Evolutionary conservation across 2,888 invertebrate species (phyloP), one percentile per base, ranked within the genome.

Genomic region (Augiades crinisus): DNA sequence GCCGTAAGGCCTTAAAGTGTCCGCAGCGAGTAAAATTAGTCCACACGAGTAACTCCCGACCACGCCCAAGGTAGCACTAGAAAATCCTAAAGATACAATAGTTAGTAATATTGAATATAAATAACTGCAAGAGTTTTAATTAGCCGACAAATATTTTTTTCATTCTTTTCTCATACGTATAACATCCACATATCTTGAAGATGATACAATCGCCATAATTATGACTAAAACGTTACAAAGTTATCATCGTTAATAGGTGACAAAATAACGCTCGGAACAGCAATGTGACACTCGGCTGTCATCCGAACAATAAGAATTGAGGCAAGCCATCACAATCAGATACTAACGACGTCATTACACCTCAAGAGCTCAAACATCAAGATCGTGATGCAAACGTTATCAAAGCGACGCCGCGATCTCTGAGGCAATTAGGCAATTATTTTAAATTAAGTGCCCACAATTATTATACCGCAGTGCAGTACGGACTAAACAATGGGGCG

Each of bases 351-450:
- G 34, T 30, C 36, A 43, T 50, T 50, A 50, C 43, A 50, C 27
- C 27, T 1, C 41, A 13, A n/a, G n/a, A n/a, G 17, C 16, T 50
- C 36, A 19, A 45, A 45, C 37, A 38, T 45, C 45, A 33, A 52
- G 51, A 52, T 52, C 38, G 47, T 34, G 58, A 57, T 56, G 57
- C 45, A 24, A 44, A 40, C 56, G 59, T 53, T 58, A 62, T 62
- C 60, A 60, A 60, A 59, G 56, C 56, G 37, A 54, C 56, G 49
- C 53, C 47, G 54, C 54, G 53, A 56, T 58, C 59, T 54, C 31
- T 36, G 44, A 51, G 51, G 55, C 54, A 62, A 58, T 62, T 62
- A 62, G 49, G 43, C 53, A 54, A 58, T 61, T 62, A 59, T 59
- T 50, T 46, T 50, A 54, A 54, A 62, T 59, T 57, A 60, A 55